Evolutionary conservation across 2,888 invertebrate genomes (phyloP), one percentile per base, ranked within the genome.

Genomic region (Lithophane ornitopus): DNA sequence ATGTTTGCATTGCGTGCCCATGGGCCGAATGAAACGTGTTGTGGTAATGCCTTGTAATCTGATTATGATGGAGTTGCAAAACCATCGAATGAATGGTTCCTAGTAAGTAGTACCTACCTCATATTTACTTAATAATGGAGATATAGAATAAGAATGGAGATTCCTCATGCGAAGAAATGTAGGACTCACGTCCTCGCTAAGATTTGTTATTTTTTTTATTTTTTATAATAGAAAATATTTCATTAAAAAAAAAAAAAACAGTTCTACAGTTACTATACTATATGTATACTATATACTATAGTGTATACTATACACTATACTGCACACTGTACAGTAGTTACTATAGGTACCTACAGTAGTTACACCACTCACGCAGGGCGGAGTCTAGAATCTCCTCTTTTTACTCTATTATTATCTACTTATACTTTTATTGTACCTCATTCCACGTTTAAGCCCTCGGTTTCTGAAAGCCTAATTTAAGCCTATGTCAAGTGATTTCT

Each of bases 1-100:
- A 88, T 88, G 85, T 85, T 85, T 84, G 73, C 80, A 26, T 88
- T 84, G 82, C 88, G 87, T 88, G 88, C 80, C 74, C 63, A 72
- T 70, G 52, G 72, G 75, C 70, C 61, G 68, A 81, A 70, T 70
- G 62, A 56, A 74, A 85, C 62, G 76, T 82, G 76, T 71, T 82
- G 76, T 61, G 81, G 76, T 80, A 70, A 76, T 84, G 63, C 62
- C 63, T 73, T 26, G 28, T 80, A 65, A 83, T 70, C 59, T 58
- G 44, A 19, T 70, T 73, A 76, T 76, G 56, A 67, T 58, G 34
- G 34, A 52, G 46, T 76, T 61, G 61, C 65, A 65, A 75, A 81
- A 63, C 56, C 22, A 70, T 54, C 34, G 49, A 14, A 56, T 34
- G 3, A 74, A 72, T 74, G 52, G 61, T 49, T 28, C 9, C 19